Percentiles rank a stretch among this genome's conserved stretches.
phyloP scores from a whole-genome alignment of 2,888 invertebrate genomes.

The Resseliella maxima region DNA sequence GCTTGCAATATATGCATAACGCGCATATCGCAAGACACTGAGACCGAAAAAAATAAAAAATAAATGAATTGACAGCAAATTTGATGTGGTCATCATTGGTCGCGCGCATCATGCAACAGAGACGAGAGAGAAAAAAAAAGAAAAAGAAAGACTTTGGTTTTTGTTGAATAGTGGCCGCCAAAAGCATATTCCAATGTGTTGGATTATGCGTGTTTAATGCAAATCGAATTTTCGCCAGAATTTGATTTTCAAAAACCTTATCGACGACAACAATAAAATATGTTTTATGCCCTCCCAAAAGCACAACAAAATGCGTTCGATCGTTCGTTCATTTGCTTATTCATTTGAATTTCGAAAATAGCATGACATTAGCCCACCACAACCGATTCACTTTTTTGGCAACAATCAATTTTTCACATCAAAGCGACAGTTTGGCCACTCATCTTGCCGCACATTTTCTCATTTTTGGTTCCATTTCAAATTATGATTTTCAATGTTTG shows the following conservation, averaged over 20 bases:
- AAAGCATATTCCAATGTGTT: not conserved
- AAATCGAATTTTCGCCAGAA: not conserved
- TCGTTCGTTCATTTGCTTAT: not conserved
- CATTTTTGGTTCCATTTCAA: not conserved
- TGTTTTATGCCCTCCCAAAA: not conserved
- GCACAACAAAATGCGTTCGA: not conserved
- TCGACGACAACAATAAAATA: not conserved
- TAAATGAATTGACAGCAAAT: slow-evolving; percentile 35
- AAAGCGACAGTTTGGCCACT: not conserved
- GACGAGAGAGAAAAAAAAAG: too few relatives aligned
- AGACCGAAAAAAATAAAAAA: not conserved
- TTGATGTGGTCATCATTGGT: slow-evolving; percentile 53
- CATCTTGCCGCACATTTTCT: slow-evolving; percentile 14
- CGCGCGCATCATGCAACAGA: too few relatives aligned
- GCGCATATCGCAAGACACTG: not conserved
- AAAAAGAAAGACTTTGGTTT: not conserved
- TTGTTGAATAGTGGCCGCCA: not conserved
- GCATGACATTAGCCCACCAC: slow-evolving; percentile 48
- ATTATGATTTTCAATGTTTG: slow-evolving; percentile 18
- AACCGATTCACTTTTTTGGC: slow-evolving; percentile 20
- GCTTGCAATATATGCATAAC: too few relatives aligned
- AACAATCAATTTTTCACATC: slow-evolving; percentile 54
- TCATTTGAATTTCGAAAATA: not conserved
- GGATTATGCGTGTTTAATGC: not conserved
- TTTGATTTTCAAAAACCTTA: not conserved